These are phyloP conservation scores for Sialia sialis DNA, from an alignment of 2,113 vertebrate species.

Conservation along the genomic window DNA sequence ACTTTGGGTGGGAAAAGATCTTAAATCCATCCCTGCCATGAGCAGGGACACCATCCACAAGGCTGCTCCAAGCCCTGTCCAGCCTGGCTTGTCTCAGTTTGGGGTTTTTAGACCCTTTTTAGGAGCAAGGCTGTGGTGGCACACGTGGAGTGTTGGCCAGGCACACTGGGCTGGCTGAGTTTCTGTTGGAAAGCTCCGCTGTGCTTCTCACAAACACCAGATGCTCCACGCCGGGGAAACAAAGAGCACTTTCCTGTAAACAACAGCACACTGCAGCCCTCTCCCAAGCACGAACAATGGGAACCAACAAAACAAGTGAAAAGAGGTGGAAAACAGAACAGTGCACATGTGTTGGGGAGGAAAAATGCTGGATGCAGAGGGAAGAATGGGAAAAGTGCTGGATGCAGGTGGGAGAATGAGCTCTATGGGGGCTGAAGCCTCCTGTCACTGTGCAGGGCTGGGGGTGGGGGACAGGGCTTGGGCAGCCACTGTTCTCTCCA, in stretches of 20 bases:
- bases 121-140: neutral
- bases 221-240: slow-evolving; percentile 32
- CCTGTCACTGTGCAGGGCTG: neutral
- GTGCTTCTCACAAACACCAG: slow-evolving; percentile 42
- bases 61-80: neutral
- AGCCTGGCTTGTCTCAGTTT: too few species aligned
- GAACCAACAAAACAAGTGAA: neutral
- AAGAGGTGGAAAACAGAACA: neutral
- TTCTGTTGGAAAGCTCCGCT: neutral
- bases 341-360: neutral
- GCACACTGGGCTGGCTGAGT: neutral
- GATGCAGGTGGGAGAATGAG: neutral
- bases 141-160: neutral
- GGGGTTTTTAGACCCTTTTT: neutral
- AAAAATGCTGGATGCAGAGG: neutral
- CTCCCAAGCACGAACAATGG: neutral
- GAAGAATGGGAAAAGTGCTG: neutral
- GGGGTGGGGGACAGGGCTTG: fast-evolving
- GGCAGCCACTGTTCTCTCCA: neutral
- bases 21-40: neutral
- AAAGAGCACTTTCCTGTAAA: slow-evolving; percentile 54
- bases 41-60: neutral
- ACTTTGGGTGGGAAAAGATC: neutral
- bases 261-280: slow-evolving; percentile 38
- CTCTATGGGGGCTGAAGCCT: fast-evolving